Percentiles rank a stretch among this genome's conserved stretches.
Evolutionary conservation across 2,113 vertebrate genomes (phyloP).

Genomic region (Chionis minor): DNA sequence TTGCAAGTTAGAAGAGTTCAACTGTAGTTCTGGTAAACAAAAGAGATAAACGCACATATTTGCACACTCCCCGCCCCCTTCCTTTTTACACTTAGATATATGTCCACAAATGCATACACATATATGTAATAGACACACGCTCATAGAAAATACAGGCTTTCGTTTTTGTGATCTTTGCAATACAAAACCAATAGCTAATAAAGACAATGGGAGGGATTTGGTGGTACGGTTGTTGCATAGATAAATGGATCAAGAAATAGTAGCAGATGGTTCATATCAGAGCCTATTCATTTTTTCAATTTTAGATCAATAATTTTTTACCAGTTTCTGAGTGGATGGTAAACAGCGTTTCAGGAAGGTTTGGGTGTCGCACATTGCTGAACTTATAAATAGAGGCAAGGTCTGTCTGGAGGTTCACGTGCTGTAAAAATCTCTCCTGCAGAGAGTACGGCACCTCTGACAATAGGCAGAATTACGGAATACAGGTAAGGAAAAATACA

Average conservation of each 20-base stretch:
- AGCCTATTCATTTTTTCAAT: not conserved
- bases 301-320: not conserved
- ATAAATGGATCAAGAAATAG: not conserved
- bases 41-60: not conserved
- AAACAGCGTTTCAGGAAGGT: not conserved
- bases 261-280: not conserved
- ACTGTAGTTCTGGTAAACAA: not conserved
- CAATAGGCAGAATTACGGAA: not conserved
- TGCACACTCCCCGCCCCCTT: rapidly evolving
- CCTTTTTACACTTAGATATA: not conserved
- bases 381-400: not conserved
- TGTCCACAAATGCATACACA: not conserved
- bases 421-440: not conserved
- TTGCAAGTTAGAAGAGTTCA: not conserved
- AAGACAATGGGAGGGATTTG: not conserved
- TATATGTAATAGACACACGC: not conserved
- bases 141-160: not conserved
- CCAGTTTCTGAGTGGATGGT: not conserved
- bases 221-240: not conserved
- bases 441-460: not conserved
- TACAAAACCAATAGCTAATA: not conserved
- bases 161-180: not conserved
- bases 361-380: not conserved
- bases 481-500: not conserved
- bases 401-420: not conserved